These are phyloP conservation scores for Heteromurus nitidus DNA, from an alignment of 2,888 invertebrate species.

Conservation along the genomic window DNA sequence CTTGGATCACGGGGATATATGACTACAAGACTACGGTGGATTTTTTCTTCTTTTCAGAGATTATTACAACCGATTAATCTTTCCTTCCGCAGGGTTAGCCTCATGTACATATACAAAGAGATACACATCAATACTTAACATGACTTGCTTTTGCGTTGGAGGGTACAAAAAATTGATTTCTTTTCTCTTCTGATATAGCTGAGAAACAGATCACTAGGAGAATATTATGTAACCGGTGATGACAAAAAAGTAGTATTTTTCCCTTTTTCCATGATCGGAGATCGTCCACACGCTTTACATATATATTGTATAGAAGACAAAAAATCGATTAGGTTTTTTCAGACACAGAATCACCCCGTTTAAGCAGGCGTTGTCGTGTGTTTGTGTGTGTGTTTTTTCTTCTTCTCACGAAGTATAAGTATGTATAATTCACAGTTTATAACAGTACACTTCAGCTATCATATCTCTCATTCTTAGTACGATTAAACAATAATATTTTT, in stretches of 20 bases:
- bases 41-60: slow-evolving; percentile 12
- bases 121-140: slow-evolving; percentile 41
- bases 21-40: slow-evolving; percentile 22
- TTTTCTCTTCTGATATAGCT: slow-evolving; percentile 24
- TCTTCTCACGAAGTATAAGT: not conserved
- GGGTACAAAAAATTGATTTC: slow-evolving; percentile 53
- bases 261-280: not conserved
- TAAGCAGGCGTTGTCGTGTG: slow-evolving; percentile 36
- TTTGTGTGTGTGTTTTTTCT: not conserved
- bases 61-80: slow-evolving; percentile 39
- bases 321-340: slow-evolving; percentile 14
- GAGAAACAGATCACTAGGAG: slow-evolving; percentile 46
- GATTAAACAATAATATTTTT: slow-evolving; percentile 53
- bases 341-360: slow-evolving; percentile 36
- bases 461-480: slow-evolving; percentile 46
- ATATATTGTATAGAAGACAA: not conserved
- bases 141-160: slow-evolving; percentile 43
- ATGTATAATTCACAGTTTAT: slow-evolving; percentile 26
- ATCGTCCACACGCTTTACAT: not conserved
- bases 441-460: slow-evolving; percentile 55
- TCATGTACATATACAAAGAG: slow-evolving; percentile 27
- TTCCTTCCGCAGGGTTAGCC: slow-evolving; percentile 14
- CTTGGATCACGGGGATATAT: slow-evolving; percentile 39
- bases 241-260: not conserved
- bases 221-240: slow-evolving; percentile 26